Percentiles rank a stretch among this genome's conserved stretches.
phyloP scores from a whole-genome alignment of 2,888 invertebrate genomes.

The Drosophila mimica region DNA sequence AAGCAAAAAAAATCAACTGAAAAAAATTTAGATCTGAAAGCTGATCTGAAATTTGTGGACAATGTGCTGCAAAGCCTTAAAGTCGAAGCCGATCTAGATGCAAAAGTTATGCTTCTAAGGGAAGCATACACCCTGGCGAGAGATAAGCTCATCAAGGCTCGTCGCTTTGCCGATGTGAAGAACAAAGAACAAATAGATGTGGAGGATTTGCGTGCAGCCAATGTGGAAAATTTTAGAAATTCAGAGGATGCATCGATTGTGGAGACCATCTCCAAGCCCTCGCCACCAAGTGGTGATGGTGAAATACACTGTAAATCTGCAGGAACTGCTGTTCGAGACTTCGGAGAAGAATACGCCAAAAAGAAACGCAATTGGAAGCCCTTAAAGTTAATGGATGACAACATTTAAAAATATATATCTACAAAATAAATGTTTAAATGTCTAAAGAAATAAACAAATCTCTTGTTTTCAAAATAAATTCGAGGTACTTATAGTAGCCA shows the following conservation, averaged over 20 bases:
- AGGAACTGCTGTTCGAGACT: too few relatives aligned
- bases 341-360: too few relatives aligned
- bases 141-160: slow-evolving; percentile 8
- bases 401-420: neutral
- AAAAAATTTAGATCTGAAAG: slow-evolving; percentile 2
- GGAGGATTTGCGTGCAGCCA: slow-evolving; percentile 17
- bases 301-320: too few relatives aligned
- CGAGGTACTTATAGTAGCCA: too few relatives aligned
- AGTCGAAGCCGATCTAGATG: neutral
- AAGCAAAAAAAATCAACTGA: neutral
- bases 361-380: too few relatives aligned
- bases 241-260: too few relatives aligned
- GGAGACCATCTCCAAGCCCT: too few relatives aligned
- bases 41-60: slow-evolving; percentile 28
- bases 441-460: too few relatives aligned
- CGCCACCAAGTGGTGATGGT: too few relatives aligned
- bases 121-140: slow-evolving; percentile 25
- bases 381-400: neutral
- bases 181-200: slow-evolving; percentile 35
- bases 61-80: neutral
- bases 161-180: slow-evolving; percentile 26
- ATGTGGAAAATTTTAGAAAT: neutral
- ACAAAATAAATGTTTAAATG: neutral
- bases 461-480: too few relatives aligned
- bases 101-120: slow-evolving; percentile 8